Base-by-base conservation (phyloP, 2,113 vertebrate species). In the Anarhynchus alexandrinus region DNA sequence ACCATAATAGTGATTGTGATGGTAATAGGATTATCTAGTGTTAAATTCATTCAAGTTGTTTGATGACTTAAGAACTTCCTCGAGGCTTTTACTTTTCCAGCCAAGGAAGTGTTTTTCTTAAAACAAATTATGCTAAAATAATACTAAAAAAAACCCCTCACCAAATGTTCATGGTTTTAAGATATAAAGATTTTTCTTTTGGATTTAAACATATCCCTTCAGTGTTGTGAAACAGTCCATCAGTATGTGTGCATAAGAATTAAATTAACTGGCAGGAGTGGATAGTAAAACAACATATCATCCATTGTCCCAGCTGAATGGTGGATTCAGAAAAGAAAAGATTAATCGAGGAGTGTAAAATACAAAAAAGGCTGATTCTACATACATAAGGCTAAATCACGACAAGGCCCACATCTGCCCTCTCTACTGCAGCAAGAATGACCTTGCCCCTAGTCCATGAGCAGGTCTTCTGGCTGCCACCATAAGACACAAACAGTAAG, bases 401-500 rank as follows among this genome's bases (percentile, higher is more conserved):
- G 4, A 15, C n/a, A 38, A 34, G 42, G 20, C 19, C 32, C 40
- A 27, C 16, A 11, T n/a, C 62, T 76, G 36, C 38, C 42, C 26
- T 52, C 27, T 11, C 5, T 8, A 9, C 30, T 5, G 22, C 59
- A 30, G 15, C 20, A 21, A 21, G 49, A 29, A 32, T 0, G 34
- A n/a, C 29, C 5, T 12, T 11, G 11, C 20, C 29, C 17, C 32
- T 34, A 3, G 34, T 26, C 20, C 7, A 2, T 20, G 40, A 34
- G 20, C 18, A 5, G 19, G 14, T 36, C 54, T 69, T 12, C 38
- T 7, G 43, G 8, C 49, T 43, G 36, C 49, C 43, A 10, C 42
- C 4, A 0, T 20, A 23, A 21, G 32, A 20, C 51, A 20, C 18
- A 2, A 12, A 11, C 1, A 14, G 65, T 2, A 12, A 36, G 32